A percentile compares a stretch with the other conserved stretches of the same genome.
Evolutionary conservation across 2,113 vertebrate species (phyloP).

Genomic region (Siniperca chuatsi): DNA sequence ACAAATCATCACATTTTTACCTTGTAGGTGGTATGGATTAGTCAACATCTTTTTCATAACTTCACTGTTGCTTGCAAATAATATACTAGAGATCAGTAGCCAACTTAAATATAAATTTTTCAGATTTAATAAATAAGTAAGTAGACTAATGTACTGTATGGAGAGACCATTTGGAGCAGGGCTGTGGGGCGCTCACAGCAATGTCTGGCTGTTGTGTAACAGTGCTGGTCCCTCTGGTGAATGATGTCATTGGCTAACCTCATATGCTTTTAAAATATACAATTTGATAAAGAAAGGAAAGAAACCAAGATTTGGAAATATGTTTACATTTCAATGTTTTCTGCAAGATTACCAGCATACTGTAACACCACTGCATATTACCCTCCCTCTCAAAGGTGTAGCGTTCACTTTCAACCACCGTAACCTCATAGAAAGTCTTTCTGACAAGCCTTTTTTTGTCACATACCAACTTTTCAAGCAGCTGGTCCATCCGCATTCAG

Average conservation of each 20-base stretch:
- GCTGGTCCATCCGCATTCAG: constrained; percentile 21
- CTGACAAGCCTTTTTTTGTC: neutral
- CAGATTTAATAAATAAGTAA: constrained; percentile 18
- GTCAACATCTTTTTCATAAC: neutral
- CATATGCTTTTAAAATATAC: constrained; percentile 50
- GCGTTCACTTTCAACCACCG: neutral
- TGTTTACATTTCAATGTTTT: constrained; percentile 8
- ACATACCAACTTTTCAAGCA: constrained; percentile 18
- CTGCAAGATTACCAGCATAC: neutral
- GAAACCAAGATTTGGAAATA: neutral
- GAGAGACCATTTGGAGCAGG: constrained; percentile 29
- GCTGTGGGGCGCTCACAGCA: constrained; percentile 34
- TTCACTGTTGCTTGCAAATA: neutral
- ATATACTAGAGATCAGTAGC: neutral
- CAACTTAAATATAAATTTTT: constrained; percentile 4
- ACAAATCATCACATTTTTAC: neutral
- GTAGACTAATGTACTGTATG: neutral
- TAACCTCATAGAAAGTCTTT: neutral
- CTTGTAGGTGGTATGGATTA: neutral
- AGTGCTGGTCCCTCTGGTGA: constrained; percentile 54
- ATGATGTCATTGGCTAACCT: constrained; percentile 65
- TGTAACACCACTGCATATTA: neutral
- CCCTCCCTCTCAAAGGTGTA: neutral
- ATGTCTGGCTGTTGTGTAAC: constrained; percentile 72
- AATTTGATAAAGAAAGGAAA: constrained; percentile 20